phyloP scores from a whole-genome alignment of 2,888 invertebrate genomes.

The Leucophenga maculata region DNA sequence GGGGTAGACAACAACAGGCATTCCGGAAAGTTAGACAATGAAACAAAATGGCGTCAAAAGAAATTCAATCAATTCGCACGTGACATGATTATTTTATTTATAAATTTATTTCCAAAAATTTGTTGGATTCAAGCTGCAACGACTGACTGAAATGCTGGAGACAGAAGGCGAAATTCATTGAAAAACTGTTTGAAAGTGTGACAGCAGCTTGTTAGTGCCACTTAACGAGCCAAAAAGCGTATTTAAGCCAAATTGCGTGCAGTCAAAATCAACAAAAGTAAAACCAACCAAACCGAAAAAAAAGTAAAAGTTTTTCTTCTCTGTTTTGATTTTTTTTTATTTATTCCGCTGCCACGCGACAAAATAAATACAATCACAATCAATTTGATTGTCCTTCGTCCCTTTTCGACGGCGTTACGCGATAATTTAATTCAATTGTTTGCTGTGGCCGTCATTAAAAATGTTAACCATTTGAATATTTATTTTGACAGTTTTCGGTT shows the following conservation, averaged over 20 bases:
- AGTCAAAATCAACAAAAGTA: slow-evolving; percentile 26
- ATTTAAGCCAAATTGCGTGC: slow-evolving; percentile 55
- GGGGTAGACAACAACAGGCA: neutral
- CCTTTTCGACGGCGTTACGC: slow-evolving; percentile 4
- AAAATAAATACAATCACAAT: slow-evolving; percentile 64
- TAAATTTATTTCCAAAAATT: slow-evolving; percentile 20
- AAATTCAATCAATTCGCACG: slow-evolving; percentile 68
- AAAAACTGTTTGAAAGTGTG: slow-evolving; percentile 10
- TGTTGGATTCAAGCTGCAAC: slow-evolving; percentile 42
- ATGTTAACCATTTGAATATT: slow-evolving; percentile 38
- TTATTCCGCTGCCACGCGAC: slow-evolving; percentile 53
- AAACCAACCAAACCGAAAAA: slow-evolving; percentile 23
- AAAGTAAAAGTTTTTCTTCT: neutral
- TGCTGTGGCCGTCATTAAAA: slow-evolving; percentile 54
- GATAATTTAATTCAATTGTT: slow-evolving; percentile 61
- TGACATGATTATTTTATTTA: slow-evolving; percentile 67
- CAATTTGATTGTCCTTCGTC: slow-evolving; percentile 58
- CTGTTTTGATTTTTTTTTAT: neutral
- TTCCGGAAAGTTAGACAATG: slow-evolving; percentile 28
- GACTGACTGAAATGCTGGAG: slow-evolving; percentile 38
- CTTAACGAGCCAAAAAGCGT: slow-evolving; percentile 62
- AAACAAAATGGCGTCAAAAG: slow-evolving; percentile 53
- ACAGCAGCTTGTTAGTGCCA: slow-evolving; percentile 55
- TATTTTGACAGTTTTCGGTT: slow-evolving; percentile 11
- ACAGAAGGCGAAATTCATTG: neutral